Base-by-base conservation (phyloP, 2,113 vertebrate species). In the Forbesichthys papilliferus region DNA sequence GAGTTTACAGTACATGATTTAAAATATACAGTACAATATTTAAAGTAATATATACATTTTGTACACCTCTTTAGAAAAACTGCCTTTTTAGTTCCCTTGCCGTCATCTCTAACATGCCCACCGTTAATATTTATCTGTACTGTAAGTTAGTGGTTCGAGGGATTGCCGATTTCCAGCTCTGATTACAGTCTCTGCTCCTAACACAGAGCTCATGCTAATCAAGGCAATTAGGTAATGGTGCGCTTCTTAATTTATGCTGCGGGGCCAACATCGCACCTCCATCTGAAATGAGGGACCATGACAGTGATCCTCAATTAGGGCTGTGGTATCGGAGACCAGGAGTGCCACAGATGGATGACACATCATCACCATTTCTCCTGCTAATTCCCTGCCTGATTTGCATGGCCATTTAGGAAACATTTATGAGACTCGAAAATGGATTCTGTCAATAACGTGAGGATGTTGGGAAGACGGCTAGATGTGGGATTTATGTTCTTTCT, bases 231-330 rank as follows among this genome's bases (percentile, higher is more conserved):
- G 81, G 69, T 82, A 81, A 80, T 80, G 49, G 74, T 84, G 78
- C 55, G 57, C 61, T 3, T 84, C 79, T 87, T 88, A 87, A 92
- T 92, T 89, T 85, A 89, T 85, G 85, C 80, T 42, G 68, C 71
- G 61, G 76, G 81, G 77, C 83, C 82, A 64, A 80, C 72, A 58
- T 68, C 55, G 52, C 68, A 77, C 56, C 66, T 79, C 78, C 67
- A 78, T 86, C 84, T 64, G 54, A 85, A 86, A 84, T 71, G 67
- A 71, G 14, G 71, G 64, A 82, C 80, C 81, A 77, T 88, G 87
- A 88, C 87, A 85, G 84, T 74, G 86, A 89, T 91, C 66, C 73
- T 90, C 87, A 86, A 90, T 90, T 90, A 89, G 81, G 79, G 71
- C 75, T n/a, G 53, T 36, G 65, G 49, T 77, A 85, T 85, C 82